Percentiles rank a stretch among this genome's conserved stretches.
These are phyloP conservation scores for Drosophila tripunctata DNA, from an alignment of 2,888 invertebrate genomes.

Conservation along the genomic window DNA sequence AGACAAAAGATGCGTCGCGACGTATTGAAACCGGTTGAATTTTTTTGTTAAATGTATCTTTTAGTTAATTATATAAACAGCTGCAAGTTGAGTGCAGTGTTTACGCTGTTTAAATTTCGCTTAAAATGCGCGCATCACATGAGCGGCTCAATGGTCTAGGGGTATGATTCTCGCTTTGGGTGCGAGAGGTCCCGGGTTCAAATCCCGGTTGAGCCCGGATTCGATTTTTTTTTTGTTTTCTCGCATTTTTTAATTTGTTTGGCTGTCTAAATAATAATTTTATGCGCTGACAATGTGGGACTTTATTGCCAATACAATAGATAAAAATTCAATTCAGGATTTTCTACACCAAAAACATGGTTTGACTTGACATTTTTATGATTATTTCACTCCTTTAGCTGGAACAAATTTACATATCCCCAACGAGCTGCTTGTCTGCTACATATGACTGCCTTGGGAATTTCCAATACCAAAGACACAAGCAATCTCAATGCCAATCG, in stretches of 20 bases:
- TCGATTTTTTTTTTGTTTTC: conserved; percentile 19
- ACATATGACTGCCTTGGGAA: conserved; percentile 79
- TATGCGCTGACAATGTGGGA: conserved; percentile 71
- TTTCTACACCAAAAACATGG: conserved; percentile 27
- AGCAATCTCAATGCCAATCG: conserved; percentile 81
- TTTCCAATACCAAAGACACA: conserved; percentile 70
- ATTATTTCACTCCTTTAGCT: conserved; percentile 82
- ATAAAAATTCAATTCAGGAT: conserved; percentile 84
- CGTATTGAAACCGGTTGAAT: conserved; percentile 26
- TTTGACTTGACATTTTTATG: conserved; percentile 79
- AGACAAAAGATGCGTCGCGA: conserved; percentile 1
- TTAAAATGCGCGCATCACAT: background rate
- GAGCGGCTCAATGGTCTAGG: conserved; percentile 88
- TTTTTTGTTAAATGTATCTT: background rate
- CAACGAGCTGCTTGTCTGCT: conserved; percentile 31
- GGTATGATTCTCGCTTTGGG: conserved; percentile 89
- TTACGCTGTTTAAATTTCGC: conserved; percentile 14
- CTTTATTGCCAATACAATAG: conserved; percentile 78
- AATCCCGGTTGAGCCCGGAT: conserved; percentile 87
- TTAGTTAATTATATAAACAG: conserved; percentile 1
- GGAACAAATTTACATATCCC: conserved; percentile 79
- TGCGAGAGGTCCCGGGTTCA: conserved; percentile 89
- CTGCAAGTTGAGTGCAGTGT: conserved; percentile 1
- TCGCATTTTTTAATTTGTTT: background rate
- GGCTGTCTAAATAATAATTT: conserved; percentile 61